phyloP scores from a whole-genome alignment of 2,797 vertebrate genomes.

The Platalea minor region DNA sequence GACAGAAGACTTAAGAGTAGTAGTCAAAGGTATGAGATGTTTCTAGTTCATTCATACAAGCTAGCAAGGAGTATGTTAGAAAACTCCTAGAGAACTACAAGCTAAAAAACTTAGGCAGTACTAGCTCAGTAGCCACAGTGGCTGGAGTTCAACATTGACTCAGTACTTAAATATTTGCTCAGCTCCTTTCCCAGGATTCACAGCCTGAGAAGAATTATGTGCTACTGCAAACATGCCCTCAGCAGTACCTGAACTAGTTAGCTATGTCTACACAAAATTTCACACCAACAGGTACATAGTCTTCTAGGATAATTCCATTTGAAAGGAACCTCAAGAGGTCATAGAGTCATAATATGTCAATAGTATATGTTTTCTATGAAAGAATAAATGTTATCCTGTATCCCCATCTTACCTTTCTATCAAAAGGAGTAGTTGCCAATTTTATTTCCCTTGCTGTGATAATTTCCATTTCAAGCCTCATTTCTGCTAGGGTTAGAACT shows the following conservation, averaged over 20 bases:
- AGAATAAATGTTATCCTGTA: background rate
- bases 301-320: background rate
- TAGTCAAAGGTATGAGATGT: background rate
- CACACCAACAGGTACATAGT: background rate
- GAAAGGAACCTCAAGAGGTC: background rate
- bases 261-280: conserved; percentile 8
- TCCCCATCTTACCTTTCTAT: background rate
- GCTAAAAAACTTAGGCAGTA: background rate
- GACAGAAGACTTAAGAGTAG: background rate
- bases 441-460: background rate
- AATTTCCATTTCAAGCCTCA: background rate
- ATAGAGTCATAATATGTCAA: background rate
- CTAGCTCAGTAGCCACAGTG: background rate
- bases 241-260: conserved; percentile 40
- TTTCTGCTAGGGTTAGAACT: background rate
- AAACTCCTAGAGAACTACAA: background rate
- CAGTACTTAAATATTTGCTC: conserved; percentile 59
- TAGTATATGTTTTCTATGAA: background rate
- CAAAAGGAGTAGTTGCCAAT: background rate
- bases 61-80: background rate
- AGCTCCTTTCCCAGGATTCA: conserved; percentile 56
- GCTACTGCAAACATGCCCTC: conserved; percentile 47
- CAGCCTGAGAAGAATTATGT: conserved; percentile 30
- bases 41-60: background rate
- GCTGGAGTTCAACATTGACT: conserved; percentile 37